Conservation (phyloP, 1,140 invertebrate genomes). For the Prorops nasuta region DNA sequence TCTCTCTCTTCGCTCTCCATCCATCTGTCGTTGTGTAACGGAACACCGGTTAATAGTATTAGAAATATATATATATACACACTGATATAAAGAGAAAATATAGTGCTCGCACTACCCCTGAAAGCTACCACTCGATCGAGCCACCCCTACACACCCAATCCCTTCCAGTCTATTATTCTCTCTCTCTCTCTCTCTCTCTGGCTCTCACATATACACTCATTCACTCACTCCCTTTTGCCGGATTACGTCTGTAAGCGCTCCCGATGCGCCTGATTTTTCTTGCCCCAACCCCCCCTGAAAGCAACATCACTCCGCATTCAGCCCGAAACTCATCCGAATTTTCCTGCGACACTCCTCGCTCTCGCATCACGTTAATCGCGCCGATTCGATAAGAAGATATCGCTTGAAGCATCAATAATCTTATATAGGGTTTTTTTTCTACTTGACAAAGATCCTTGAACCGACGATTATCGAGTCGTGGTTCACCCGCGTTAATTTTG, state of each 20-base stretch:
- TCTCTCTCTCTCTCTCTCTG: conserved; percentile 18
- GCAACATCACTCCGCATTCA: conserved; percentile 32
- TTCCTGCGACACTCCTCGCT: too few relatives aligned
- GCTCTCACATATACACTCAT: too few relatives aligned
- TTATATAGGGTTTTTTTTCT: too few relatives aligned
- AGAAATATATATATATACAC: conserved; percentile 43
- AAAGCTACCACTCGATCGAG: conserved; percentile 43
- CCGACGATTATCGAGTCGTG: too few relatives aligned
- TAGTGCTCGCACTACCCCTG: conserved; percentile 33
- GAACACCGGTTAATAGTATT: conserved; percentile 54
- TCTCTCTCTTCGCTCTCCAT: conserved; percentile 29
- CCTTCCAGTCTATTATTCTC: too few relatives aligned
- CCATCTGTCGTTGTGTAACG: conserved; percentile 52
- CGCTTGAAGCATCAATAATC: too few relatives aligned
- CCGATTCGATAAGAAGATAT: too few relatives aligned
- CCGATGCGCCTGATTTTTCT: conserved; percentile 17
- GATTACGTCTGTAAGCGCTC: conserved; percentile 30
- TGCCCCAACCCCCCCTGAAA: conserved; percentile 27
- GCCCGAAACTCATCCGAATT: too few relatives aligned
- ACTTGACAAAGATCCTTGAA: too few relatives aligned
- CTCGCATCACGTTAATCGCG: too few relatives aligned
- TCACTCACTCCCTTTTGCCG: conserved; percentile 10
- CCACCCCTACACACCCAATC: too few relatives aligned
- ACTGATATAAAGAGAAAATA: conserved; percentile 9
- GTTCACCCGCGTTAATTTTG: too few relatives aligned